These are phyloP conservation scores for Eucriotettix oculatus DNA, from an alignment of 2,888 invertebrate species.

Conservation along the genomic window DNA sequence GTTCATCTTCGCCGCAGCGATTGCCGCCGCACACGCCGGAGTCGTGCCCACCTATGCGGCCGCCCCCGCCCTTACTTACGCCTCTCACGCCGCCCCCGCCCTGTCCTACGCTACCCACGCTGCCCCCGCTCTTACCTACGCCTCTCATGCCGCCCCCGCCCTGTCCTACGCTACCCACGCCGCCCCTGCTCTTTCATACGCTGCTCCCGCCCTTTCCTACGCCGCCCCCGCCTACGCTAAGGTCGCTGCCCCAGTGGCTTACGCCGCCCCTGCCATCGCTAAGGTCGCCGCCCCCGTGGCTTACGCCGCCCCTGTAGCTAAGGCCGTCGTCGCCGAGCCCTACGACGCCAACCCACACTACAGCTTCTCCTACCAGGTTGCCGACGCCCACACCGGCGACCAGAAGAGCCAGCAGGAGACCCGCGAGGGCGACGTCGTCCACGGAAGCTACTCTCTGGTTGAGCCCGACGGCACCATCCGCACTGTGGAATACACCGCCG, in stretches of 20 bases:
- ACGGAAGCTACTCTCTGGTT: conserved; percentile 28
- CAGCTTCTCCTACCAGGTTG: conserved; percentile 35
- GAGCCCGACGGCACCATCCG: conserved; percentile 33
- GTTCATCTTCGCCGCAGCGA: conserved; percentile 2
- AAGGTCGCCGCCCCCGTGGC: neutral
- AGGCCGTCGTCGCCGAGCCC: conserved; percentile 29
- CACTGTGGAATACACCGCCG: neutral
- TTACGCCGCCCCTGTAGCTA: neutral
- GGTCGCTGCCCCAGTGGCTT: neutral
- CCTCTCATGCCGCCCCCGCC: neutral
- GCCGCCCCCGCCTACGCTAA: neutral
- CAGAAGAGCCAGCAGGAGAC: conserved; percentile 34
- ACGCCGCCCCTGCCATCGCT: neutral
- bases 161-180: neutral
- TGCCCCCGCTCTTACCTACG: neutral
- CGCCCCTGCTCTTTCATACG: neutral
- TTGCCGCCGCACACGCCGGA: conserved; percentile 1
- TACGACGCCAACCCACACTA: conserved; percentile 36
- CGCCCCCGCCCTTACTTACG: neutral
- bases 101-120: neutral
- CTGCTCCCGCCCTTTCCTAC: neutral
- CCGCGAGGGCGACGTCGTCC: conserved; percentile 25
- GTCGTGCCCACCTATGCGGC: neutral
- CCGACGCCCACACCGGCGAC: conserved; percentile 31
- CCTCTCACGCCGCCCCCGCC: neutral